These are phyloP conservation scores for Cerastis rubricosa DNA, from an alignment of 2,888 invertebrate species.

Conservation along the genomic window DNA sequence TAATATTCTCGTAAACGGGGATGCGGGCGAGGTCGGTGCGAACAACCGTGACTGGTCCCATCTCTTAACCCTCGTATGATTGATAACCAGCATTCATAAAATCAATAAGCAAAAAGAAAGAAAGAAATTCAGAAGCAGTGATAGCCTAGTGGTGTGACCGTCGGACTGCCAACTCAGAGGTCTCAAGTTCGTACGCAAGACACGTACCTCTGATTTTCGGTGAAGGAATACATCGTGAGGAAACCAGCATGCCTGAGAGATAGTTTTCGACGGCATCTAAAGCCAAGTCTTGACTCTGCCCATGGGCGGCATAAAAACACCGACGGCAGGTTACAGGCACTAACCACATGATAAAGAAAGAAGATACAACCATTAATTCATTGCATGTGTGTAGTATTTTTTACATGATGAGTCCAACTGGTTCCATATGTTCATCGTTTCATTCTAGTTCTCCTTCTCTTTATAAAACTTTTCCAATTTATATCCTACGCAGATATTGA, in stretches of 20 bases:
- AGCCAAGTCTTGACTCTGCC: no score
- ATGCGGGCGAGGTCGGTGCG: constrained; percentile 74
- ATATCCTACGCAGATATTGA: constrained; percentile 6
- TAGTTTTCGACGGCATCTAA: no score
- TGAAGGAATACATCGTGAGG: no score
- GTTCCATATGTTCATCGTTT: constrained; percentile 4
- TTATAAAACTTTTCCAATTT: constrained; percentile 21
- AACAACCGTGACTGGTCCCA: constrained; percentile 3
- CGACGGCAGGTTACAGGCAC: no score
- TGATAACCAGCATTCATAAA: constrained; percentile 5
- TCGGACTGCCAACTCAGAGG: no score
- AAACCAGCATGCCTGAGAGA: no score
- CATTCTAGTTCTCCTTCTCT: not conserved
- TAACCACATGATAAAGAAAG: no score
- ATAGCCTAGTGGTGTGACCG: no score
- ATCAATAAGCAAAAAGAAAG: not conserved
- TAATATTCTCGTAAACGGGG: constrained; percentile 72
- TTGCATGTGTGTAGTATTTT: not conserved
- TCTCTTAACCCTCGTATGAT: constrained; percentile 13
- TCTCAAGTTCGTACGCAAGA: no score
- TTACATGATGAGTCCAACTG: not conserved
- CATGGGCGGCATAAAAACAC: no score
- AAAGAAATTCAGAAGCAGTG: no score
- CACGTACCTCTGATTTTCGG: no score
- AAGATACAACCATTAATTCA: not conserved